These are phyloP conservation scores for Mola mola DNA, from an alignment of 2,113 vertebrate genomes.

Conservation along the genomic window DNA sequence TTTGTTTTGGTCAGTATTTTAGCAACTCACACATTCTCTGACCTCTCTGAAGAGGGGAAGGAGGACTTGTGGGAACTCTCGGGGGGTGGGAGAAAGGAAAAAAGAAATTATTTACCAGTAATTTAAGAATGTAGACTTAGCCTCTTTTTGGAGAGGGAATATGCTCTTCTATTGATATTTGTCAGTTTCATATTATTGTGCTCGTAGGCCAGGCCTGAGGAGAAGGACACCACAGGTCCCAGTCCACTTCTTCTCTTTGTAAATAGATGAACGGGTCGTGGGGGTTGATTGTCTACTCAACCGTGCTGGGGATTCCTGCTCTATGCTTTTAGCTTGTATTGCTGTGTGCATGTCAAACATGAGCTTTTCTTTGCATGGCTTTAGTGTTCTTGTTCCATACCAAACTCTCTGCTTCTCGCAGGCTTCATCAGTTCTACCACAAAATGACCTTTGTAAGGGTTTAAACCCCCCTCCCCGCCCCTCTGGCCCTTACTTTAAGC, in stretches of 20 bases:
- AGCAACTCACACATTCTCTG: slow-evolving; percentile 78
- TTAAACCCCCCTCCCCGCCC: slow-evolving; percentile 29
- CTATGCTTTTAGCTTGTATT: slow-evolving; percentile 90
- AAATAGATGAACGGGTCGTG: slow-evolving; percentile 85
- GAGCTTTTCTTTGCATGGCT: slow-evolving; percentile 87
- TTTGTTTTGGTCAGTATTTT: slow-evolving; percentile 81
- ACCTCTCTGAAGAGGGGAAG: slow-evolving; percentile 75
- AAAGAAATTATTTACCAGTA: slow-evolving; percentile 83
- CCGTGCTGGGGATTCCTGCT: slow-evolving; percentile 83
- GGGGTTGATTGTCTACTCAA: slow-evolving; percentile 80
- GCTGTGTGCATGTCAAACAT: slow-evolving; percentile 92
- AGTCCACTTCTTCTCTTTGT: slow-evolving; percentile 84
- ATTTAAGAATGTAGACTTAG: slow-evolving; percentile 94
- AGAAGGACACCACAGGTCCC: slow-evolving; percentile 66
- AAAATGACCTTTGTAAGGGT: slow-evolving; percentile 62
- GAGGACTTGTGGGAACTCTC: slow-evolving; percentile 71
- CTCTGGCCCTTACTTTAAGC: slow-evolving; percentile 40
- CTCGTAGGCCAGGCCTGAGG: slow-evolving; percentile 81
- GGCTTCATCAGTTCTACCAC: slow-evolving; percentile 60
- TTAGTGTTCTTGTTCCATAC: slow-evolving; percentile 81
- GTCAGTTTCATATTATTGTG: slow-evolving; percentile 89
- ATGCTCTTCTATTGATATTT: slow-evolving; percentile 90
- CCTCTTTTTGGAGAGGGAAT: slow-evolving; percentile 86
- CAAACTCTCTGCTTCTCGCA: slow-evolving; percentile 69
- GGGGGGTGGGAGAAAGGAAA: slow-evolving; percentile 55